A percentile compares a stretch with the other conserved stretches of the same genome.
Conservation (phyloP, 1,140 invertebrate species). For the Zophobas atratus region DNA sequence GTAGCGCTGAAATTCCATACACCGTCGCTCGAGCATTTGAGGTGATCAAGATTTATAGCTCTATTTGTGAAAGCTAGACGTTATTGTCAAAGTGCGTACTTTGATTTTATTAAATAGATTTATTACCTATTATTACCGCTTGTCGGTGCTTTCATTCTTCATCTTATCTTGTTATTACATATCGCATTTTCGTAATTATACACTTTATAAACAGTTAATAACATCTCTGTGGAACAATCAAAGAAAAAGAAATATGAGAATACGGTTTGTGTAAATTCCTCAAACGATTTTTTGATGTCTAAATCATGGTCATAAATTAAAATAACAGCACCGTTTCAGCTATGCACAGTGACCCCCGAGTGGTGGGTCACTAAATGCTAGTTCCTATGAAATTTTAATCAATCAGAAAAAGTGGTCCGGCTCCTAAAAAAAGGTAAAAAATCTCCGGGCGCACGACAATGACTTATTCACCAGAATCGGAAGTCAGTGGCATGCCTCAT, state of each 20-base stretch:
- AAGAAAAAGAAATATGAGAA: constrained; percentile 18
- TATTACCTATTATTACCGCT: constrained; percentile 48
- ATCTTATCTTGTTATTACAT: constrained; percentile 35
- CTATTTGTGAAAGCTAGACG: constrained; percentile 50
- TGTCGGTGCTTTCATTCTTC: constrained; percentile 40
- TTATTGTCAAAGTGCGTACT: constrained; percentile 49
- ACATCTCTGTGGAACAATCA: constrained; percentile 34
- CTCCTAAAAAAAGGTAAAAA: constrained; percentile 3
- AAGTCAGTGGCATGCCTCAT: constrained; percentile 30
- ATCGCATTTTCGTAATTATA: constrained; percentile 27
- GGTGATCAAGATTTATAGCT: constrained; percentile 48
- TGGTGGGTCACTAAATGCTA: not conserved
- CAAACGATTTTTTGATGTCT: constrained; percentile 19
- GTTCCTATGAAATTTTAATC: constrained; percentile 5
- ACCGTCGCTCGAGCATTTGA: constrained; percentile 28
- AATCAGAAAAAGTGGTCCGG: not conserved
- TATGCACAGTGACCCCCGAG: not conserved
- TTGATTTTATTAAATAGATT: constrained; percentile 51
- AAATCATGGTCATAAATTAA: constrained; percentile 11
- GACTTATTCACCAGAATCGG: constrained; percentile 36
- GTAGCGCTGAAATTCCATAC: constrained; percentile 30
- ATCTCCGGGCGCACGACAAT: constrained; percentile 11
- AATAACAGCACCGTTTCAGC: not conserved
- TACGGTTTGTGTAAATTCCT: not conserved
- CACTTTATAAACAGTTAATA: constrained; percentile 23